Base-by-base conservation (phyloP, 2,888 invertebrate species). In the Antheraea yamamai region DNA sequence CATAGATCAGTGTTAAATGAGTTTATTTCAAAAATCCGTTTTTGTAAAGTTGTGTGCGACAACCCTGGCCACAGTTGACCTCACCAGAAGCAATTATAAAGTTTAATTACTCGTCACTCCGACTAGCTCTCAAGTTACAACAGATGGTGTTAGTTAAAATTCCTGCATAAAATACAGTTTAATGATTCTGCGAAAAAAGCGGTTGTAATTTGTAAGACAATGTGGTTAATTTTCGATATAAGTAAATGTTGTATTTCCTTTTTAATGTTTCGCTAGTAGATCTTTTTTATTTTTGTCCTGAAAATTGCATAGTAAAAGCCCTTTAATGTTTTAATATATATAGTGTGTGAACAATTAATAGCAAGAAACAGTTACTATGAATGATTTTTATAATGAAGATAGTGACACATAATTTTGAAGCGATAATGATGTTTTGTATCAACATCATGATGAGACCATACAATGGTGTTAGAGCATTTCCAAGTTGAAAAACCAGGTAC, bases 51-150 rank as follows among this genome's bases (percentile, higher is more conserved):
- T 39, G 18, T 39, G n/a, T 10, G 39, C 14, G 35, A 66, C 75
- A 72, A 73, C 75, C 75, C 74, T 47, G 47, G 30, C 8, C 30
- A 72, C 55, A 74, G 81, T 79, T 83, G 85, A 86, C 86, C 81
- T 78, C 81, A 77, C 79, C 80, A 79, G 79, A 85, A 86, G 86
- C 88, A 89, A 89, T 89, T 88, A 88, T 79, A 86, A 89, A 89
- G 83, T 89, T 89, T 88, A 88, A 89, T 89, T 89, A 88, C 88
- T 83, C 84, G 85, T 84, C 83, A 84, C 77, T 75, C 75, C 75
- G 78, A 82, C 76, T 82, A 79, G 83, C 81, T 81, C 76, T 78
- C 76, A 74, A 72, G 64, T 55, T 74, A 72, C 74, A 76, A 74
- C 76, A 74, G 76, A 75, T 79, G 75, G 78, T 75, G 75, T 79